Percentiles rank a stretch among this genome's conserved stretches.
Evolutionary conservation across 2,113 vertebrate species (phyloP).

Genomic region (Bos indicus): DNA sequence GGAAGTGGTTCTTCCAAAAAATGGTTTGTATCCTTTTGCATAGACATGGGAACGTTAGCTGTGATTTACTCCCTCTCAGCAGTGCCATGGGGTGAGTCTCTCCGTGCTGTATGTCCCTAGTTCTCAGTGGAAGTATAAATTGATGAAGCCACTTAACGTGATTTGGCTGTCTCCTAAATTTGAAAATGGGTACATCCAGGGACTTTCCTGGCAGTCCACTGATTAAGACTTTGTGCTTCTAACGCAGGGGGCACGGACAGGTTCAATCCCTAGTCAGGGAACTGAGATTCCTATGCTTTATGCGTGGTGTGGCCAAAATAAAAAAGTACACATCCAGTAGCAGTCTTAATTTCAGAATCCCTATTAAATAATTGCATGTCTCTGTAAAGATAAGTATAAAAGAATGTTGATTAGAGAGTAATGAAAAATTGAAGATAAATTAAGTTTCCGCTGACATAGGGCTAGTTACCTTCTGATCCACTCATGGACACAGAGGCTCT

Average conservation of each 20-base stretch:
- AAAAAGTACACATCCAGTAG: not conserved
- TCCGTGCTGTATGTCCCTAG: not conserved
- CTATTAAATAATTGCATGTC: not conserved
- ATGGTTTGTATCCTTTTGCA: conserved; percentile 77
- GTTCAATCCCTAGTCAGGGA: not conserved
- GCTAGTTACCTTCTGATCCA: not conserved
- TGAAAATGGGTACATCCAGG: not conserved
- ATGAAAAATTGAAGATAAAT: not conserved
- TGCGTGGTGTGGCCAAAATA: not conserved
- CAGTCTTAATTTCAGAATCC: not conserved
- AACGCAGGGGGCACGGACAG: not conserved
- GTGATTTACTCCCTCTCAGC: not conserved
- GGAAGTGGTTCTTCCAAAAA: conserved; percentile 94
- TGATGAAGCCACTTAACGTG: not conserved
- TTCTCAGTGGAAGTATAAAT: not conserved
- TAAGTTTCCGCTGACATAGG: not conserved
- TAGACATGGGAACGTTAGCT: too few relatives aligned
- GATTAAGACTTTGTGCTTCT: not conserved
- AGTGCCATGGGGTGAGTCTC: too few relatives aligned
- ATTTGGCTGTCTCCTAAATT: not conserved
- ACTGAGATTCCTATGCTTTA: not conserved
- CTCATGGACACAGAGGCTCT: not conserved
- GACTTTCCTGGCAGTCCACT: not conserved
- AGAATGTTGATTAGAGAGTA: not conserved
- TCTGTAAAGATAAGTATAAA: not conserved